Evolutionary conservation across 2,888 invertebrate genomes (phyloP), one percentile per base, ranked within the genome.

Genomic region (Pseudococcus longispinus): DNA sequence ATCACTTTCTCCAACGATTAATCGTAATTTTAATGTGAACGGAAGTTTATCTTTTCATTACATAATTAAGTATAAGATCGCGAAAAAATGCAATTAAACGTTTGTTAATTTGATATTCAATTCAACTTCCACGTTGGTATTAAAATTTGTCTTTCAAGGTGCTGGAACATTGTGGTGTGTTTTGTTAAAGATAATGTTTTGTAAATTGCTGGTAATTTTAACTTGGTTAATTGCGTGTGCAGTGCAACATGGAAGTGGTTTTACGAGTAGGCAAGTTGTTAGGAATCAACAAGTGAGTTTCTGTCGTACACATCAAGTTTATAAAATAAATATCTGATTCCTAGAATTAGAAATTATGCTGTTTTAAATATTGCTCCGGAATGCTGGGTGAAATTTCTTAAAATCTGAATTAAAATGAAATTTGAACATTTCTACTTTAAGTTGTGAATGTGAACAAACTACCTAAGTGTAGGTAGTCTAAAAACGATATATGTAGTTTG

Each of bases 1-100:
- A 42, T 80, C 42, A 80, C 77, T 80, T 80, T 80, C 77, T 80
- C 77, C 42, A 20, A 42, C 77, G 13, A 20, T 42, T n/a, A 20
- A 80, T 29, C 18, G 42, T 42, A 42, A 18, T n/a, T 42, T 80
- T 80, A 29, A 32, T 15, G 29, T 32, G 77, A 20, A 42, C 77
- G 77, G 77, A 80, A 80, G 20, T 80, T 80, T 37, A 42, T 32
- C 2, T 80, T 23, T 80, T 37, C 18, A 42, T 80, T 80, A 42
- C 77, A 42, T 80, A 42, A n/a, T n/a, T n/a, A n/a, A n/a, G n/a
- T n/a, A 80, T 42, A 1, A 37, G 18, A 6, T 74, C 74, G 32
- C 32, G 42, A 37, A 37, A 77, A 77, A 77, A 32, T 77, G 77
- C n/a, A 29, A 80, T 80, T 42, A 80, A 80, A 8, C 9, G 42